Evolutionary conservation across 2,113 vertebrate species (phyloP), one percentile per base, ranked within the genome.

Genomic region (Salvator merianae): DNA sequence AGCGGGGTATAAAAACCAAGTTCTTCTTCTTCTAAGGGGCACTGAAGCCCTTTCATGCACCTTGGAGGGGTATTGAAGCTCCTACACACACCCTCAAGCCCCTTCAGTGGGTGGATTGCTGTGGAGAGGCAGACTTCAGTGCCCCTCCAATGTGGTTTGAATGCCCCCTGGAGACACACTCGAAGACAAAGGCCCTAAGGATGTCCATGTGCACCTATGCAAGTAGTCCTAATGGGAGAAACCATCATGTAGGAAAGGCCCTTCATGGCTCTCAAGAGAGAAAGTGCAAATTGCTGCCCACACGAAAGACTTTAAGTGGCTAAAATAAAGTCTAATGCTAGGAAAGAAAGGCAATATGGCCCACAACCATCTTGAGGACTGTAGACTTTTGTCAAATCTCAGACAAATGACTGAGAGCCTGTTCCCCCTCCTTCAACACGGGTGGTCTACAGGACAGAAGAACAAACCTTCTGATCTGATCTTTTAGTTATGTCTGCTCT

Each of bases 401-500:
- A 38, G 71, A 86, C 81, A 62, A 59, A 4, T 71, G 36, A 28
- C 55, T 38, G 20, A 55, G 53, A 55, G 13, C 13, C 55, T 28
- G 26, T 40, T 79, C 43, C 14, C 5, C n/a, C n/a, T 1, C n/a
- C n/a, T 1, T n/a, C 66, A 66, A 26, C 59, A 84, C 68, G 81
- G 86, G 88, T 89, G 91, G 84, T 91, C 90, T 87, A 65, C 74
- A 81, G 73, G 40, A 84, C 79, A 82, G 79, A 87, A 82, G 84
- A 83, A 65, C 72, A 73, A n/a, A 8, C 9, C 43, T 62, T 85
- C 65, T 82, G 55, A 32, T 53, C 65, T 50, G 13, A 77, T 53
- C 72, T 40, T 65, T 76, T 1, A 0, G n/a, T 0, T 4, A 78
- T 63, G 65, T 30, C 74, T 79, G 38, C 36, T 81, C 88, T 83